Evolutionary conservation across 37 sponge, comb jelly and placozoan genomes (phyloP).

Genomic region (Hexactinellida sp.): DNA sequence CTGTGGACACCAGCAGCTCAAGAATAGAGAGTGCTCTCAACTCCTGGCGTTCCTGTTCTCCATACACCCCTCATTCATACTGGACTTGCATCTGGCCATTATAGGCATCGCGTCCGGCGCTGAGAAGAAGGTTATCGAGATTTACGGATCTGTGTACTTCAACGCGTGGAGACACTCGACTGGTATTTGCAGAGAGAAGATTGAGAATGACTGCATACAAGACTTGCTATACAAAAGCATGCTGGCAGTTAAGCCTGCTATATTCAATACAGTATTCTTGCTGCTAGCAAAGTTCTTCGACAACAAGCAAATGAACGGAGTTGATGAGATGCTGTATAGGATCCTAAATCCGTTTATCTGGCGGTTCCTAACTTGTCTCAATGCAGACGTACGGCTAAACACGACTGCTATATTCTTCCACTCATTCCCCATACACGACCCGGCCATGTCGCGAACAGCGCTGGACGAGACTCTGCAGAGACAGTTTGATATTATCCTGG

Average conservation of each 20-base stretch:
- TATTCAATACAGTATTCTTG: slow-evolving; percentile 11
- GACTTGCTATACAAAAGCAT: background rate
- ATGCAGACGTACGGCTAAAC: slow-evolving; percentile 54
- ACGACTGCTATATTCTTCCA: slow-evolving; percentile 48
- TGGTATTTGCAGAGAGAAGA: slow-evolving; percentile 40
- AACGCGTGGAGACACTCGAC: slow-evolving; percentile 56
- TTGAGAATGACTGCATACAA: background rate
- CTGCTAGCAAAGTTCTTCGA: slow-evolving; percentile 38
- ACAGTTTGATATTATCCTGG: slow-evolving; percentile 62
- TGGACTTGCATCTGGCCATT: slow-evolving; percentile 48
- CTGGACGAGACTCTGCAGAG: slow-evolving; percentile 42
- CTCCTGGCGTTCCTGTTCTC: slow-evolving; percentile 59
- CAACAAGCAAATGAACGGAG: slow-evolving; percentile 36
- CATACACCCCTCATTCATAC: slow-evolving; percentile 41
- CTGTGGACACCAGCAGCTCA: background rate
- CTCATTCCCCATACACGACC: slow-evolving; percentile 68
- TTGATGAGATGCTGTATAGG: slow-evolving; percentile 44
- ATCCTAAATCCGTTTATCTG: slow-evolving; percentile 70
- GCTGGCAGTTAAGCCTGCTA: background rate
- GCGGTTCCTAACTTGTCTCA: slow-evolving; percentile 60
- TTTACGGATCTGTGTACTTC: slow-evolving; percentile 72
- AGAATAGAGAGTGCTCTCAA: slow-evolving; percentile 8
- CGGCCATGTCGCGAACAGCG: slow-evolving; percentile 32
- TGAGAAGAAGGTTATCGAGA: slow-evolving; percentile 40
- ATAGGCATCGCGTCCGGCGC: slow-evolving; percentile 34